Evolutionary conservation across 2,113 vertebrate species (phyloP).

Genomic region (Numenius arquata): DNA sequence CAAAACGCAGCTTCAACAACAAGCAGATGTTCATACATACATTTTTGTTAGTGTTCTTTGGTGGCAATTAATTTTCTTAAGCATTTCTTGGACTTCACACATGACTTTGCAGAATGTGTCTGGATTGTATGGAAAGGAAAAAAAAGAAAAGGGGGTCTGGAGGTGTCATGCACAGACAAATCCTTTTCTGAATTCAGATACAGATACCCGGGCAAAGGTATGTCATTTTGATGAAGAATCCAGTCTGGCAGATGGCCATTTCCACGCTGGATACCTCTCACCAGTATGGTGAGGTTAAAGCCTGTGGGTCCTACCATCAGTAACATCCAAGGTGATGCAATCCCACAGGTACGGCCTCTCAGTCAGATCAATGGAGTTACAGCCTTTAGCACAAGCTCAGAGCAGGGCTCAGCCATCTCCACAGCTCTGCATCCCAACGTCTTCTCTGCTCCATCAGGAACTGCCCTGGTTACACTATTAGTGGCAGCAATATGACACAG

Average conservation of each 20-base stretch:
- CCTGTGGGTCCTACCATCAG: fast-evolving
- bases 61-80: not conserved
- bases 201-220: not conserved
- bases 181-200: not conserved
- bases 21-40: not conserved
- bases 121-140: not conserved
- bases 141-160: not conserved
- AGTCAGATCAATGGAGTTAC: not conserved
- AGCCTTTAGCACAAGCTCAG: not conserved
- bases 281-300: not conserved
- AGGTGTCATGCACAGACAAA: not conserved
- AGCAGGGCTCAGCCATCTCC: not conserved
- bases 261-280: not conserved
- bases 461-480: no score
- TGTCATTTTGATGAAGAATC: not conserved
- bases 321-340: not conserved
- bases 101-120: not conserved
- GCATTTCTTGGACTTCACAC: not conserved
- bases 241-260: not conserved
- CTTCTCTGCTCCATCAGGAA: not conserved
- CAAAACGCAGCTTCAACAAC: not conserved
- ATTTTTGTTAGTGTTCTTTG: not conserved
- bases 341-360: not conserved
- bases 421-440: fast-evolving
- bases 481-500: not conserved